phyloP scores from a whole-genome alignment of 2,888 invertebrate species.

The Drosophila maculinotata region DNA sequence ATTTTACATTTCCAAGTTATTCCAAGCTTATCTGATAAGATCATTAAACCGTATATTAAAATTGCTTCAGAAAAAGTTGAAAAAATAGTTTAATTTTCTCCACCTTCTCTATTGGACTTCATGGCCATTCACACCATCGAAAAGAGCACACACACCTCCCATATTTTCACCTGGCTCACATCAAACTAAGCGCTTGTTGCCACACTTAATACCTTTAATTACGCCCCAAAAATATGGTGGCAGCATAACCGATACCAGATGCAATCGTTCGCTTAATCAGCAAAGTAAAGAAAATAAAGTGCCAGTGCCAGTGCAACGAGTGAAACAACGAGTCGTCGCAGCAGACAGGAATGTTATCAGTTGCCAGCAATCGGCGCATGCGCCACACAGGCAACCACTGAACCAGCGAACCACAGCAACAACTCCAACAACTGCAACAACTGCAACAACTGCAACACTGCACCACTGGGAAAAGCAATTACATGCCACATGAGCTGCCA shows the following conservation, averaged over 20 bases:
- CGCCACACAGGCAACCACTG: constrained; percentile 27
- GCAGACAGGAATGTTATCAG: constrained; percentile 70
- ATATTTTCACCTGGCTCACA: constrained; percentile 39
- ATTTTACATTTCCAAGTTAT: no score
- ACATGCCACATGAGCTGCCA: constrained; percentile 48
- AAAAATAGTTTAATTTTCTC: constrained; percentile 37
- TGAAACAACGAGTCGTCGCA: constrained; percentile 7
- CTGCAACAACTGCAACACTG: constrained; percentile 12
- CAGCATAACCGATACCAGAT: constrained; percentile 59
- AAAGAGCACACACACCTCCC: constrained; percentile 19
- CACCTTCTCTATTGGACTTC: constrained; percentile 17
- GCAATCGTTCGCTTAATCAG: constrained; percentile 69
- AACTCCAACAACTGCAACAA: constrained; percentile 5
- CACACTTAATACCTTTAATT: constrained; percentile 76
- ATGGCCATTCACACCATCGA: constrained; percentile 25
- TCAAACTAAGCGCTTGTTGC: constrained; percentile 32
- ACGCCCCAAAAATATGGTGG: constrained; percentile 72
- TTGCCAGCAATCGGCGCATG: constrained; percentile 59
- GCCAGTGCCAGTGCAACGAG: constrained; percentile 11
- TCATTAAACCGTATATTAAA: neutral
- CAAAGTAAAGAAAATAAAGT: constrained; percentile 65
- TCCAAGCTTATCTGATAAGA: no score
- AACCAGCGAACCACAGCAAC: constrained; percentile 3
- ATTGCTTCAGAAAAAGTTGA: neutral
- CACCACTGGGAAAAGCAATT: constrained; percentile 67